These are phyloP conservation scores for Leucophenga montana DNA, from an alignment of 2,888 invertebrate species.

Conservation along the genomic window DNA sequence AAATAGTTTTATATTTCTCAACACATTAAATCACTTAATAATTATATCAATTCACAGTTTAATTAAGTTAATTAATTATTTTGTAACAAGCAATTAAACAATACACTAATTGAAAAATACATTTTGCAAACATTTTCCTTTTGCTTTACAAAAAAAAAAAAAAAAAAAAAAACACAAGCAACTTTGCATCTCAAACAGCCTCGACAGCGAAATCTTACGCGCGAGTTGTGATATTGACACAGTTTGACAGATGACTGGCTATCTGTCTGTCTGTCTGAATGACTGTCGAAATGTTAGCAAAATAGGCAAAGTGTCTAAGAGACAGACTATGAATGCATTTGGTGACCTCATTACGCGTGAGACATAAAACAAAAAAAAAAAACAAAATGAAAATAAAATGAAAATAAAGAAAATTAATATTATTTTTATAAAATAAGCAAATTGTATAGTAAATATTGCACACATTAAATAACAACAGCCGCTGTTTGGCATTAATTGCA, in stretches of 20 bases:
- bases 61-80: too few species aligned
- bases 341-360: not conserved
- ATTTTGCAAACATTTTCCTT: not conserved
- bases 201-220: not conserved
- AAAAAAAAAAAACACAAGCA: not conserved
- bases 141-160: not conserved
- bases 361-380: not conserved
- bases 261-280: not conserved
- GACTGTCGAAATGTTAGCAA: not conserved
- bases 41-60: too few species aligned
- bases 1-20: not conserved
- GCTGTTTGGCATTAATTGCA: slow-evolving; percentile 16
- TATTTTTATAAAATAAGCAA: slow-evolving; percentile 7
- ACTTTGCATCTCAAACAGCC: not conserved
- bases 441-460: slow-evolving; percentile 34
- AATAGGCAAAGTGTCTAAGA: too few species aligned
- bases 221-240: slow-evolving; percentile 7
- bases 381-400: slow-evolving; percentile 4
- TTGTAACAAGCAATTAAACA: too few species aligned
- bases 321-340: too few species aligned
- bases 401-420: not conserved
- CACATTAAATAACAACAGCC: slow-evolving; percentile 39
- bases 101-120: too few species aligned
- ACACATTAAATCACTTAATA: too few species aligned
- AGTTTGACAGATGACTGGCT: slow-evolving; percentile 5